A percentile compares a stretch with the other conserved stretches of the same genome.
phyloP scores from a whole-genome alignment of 2,113 vertebrate genomes.

The Heterotis niloticus region DNA sequence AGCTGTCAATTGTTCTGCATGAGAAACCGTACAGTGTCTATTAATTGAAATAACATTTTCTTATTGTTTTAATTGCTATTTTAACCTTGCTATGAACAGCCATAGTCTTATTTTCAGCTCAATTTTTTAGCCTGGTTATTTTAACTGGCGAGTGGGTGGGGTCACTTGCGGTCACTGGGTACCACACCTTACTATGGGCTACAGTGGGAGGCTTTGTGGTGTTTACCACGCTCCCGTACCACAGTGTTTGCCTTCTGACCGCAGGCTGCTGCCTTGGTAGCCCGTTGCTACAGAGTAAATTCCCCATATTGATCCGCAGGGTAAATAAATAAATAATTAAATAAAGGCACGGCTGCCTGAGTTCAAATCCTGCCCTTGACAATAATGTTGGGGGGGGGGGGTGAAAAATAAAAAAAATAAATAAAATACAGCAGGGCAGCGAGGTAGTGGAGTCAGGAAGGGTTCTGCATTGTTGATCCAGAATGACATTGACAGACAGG shows the following conservation, averaged over 20 bases:
- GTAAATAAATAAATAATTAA: constrained; percentile 64
- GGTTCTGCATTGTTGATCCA: constrained; percentile 77
- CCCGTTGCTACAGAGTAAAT: constrained; percentile 45
- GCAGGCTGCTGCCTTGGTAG: constrained; percentile 27
- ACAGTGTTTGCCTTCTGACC: constrained; percentile 48
- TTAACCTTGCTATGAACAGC: neutral
- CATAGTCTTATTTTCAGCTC: constrained; percentile 18
- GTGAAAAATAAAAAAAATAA: constrained; percentile 1
- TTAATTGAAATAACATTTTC: constrained; percentile 25
- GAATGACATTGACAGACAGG: constrained; percentile 76
- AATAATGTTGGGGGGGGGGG: constrained; percentile 42
- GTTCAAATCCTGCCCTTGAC: constrained; percentile 63
- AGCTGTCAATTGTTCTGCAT: neutral
- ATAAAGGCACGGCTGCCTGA: constrained; percentile 52
- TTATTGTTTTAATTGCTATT: constrained; percentile 31
- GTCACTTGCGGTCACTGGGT: constrained; percentile 20
- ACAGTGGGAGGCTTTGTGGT: constrained; percentile 13
- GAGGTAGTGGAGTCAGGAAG: constrained; percentile 55
- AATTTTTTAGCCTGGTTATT: neutral
- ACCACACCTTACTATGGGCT: constrained; percentile 28
- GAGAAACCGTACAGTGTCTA: neutral
- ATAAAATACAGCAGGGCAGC: constrained; percentile 49
- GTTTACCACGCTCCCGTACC: constrained; percentile 28
- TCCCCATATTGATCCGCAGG: constrained; percentile 62
- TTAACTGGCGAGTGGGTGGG: neutral